These are phyloP conservation scores for Danionella cerebrum DNA, from an alignment of 2,113 vertebrate species.

Conservation along the genomic window DNA sequence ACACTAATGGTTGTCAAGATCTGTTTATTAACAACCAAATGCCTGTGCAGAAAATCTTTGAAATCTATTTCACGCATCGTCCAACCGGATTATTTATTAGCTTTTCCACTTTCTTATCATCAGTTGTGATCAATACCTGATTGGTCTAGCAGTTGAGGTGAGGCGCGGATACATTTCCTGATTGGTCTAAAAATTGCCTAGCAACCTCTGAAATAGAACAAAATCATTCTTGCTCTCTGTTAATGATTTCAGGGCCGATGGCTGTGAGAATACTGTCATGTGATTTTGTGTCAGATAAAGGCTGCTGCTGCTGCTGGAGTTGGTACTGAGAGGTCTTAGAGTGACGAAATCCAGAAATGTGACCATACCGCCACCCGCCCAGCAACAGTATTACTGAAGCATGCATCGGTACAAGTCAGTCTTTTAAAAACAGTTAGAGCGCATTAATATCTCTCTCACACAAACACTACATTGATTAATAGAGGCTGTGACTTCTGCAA, in stretches of 20 bases:
- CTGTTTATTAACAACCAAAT: constrained; percentile 15
- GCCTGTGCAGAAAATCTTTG: constrained; percentile 22
- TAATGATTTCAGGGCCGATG: background rate
- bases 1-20: constrained; percentile 31
- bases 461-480: constrained; percentile 60
- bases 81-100: constrained; percentile 30
- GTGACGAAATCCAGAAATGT: background rate
- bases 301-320: background rate
- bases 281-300: constrained; percentile 36
- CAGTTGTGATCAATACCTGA: constrained; percentile 32
- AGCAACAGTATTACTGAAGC: background rate
- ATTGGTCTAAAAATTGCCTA: constrained; percentile 27
- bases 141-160: constrained; percentile 24
- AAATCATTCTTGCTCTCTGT: background rate
- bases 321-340: background rate
- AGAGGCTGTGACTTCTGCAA: constrained; percentile 70
- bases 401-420: no score
- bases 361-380: background rate
- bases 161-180: constrained; percentile 3
- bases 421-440: no score
- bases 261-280: constrained; percentile 26
- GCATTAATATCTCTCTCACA: background rate
- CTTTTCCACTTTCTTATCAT: constrained; percentile 16
- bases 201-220: constrained; percentile 15
- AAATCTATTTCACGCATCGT: constrained; percentile 40